Evolutionary conservation across 2,888 invertebrate genomes (phyloP), one percentile per base, ranked within the genome.

Genomic region (Drosophila testacea): DNA sequence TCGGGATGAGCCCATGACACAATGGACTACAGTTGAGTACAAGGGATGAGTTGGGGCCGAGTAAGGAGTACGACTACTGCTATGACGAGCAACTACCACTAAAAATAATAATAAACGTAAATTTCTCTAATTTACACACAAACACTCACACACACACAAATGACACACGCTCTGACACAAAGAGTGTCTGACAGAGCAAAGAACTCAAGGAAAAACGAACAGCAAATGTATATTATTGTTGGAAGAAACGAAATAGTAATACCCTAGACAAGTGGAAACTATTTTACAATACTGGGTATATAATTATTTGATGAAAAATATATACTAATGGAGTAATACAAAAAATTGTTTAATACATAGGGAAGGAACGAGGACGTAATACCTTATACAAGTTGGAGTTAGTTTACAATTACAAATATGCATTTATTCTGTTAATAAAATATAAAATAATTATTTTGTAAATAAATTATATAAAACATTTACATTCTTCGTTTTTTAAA

Each of bases 81-180:
- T 71, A 60, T 88, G 88, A 83, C 73, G 86, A 83, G 77, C 70
- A 56, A 73, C 87, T 83, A 73, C 66, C 83, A 86, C 87, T 83
- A 86, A 83, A 83, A 86, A 83, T 88, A 88, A 87, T 89, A 89
- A 89, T 85, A 88, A 85, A 87, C 89, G 83, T 85, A 85, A 89
- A 85, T 85, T 89, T 89, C 77, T 76, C 78, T 84, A 82, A 85
- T 82, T 85, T 80, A 83, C 73, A 74, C 70, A 79, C 64, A 59
- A 50, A 52, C 44, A 47, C 60, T 42, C 60, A 47, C 46, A 13
- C 50, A 13, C 50, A 13, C 27, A 42, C n/a, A 42, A 42, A 44
- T 27, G 36, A 52, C 22, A 54, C 27, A 32, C 28, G 34, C 39
- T 36, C 34, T 32, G n/a, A 30, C 27, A 47, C 30, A 32, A 22